Base-by-base conservation (phyloP, 2,888 invertebrate species). In the Trilocha varians region DNA sequence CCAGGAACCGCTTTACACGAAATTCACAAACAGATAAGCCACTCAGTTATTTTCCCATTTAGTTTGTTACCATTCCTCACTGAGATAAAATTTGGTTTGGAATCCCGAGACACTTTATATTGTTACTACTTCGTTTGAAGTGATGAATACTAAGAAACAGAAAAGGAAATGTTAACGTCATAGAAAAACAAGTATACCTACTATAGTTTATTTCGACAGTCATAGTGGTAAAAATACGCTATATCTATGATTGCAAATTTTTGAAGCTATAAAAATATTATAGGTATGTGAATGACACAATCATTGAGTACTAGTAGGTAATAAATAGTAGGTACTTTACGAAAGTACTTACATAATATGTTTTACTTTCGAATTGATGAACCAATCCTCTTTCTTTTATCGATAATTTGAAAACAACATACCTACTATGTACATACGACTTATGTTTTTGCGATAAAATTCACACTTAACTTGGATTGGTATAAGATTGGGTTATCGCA, bases 21-120 rank as follows among this genome's bases (percentile, higher is more conserved):
- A 74, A 74, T 72, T 73, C 60, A 51, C 67, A 59, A 61, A 58
- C 56, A 71, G 72, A 80, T 77, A 78, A 76, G 67, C 47, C 41
- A 48, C 55, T 58, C 58, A 52, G 57, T 62, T 62, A 63, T 63
- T 61, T 62, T 59, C 57, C 45, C 57, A 57, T 65, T 64, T 59
- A 57, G 57, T 61, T 62, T 62, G 54, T 50, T 55, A 49, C 41
- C 44, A 38, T 40, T 46, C 47, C 44, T 47, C 44, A 47, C 49
- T 53, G 25, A 25, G 25, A 25, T 25, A 25, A 25, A 25, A 25
- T 25, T 25, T 25, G 25, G 25, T 25, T 25, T 4, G 25, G 25
- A 25, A 25, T 25, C 6, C 25, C 8, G 25, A 25, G 25, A 11
- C 6, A 6, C 8, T 11, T 25, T 25, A 25, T 9, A 6, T 25